Conservation (phyloP, 2,113 vertebrate species). For the Rhinogobius similis region DNA sequence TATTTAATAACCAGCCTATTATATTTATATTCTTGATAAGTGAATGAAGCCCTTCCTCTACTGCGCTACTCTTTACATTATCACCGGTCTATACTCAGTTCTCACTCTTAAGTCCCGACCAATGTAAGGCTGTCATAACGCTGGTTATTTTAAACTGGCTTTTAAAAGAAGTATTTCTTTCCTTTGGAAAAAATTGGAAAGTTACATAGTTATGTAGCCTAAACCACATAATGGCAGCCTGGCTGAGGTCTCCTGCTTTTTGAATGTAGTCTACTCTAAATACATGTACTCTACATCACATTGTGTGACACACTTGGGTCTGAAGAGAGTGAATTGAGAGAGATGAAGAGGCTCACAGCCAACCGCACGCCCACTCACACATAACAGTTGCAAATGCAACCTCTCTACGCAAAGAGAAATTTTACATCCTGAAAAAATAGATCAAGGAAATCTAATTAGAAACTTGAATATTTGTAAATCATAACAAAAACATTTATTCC, state of each 20-base stretch:
- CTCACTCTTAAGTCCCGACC: slow-evolving; percentile 26
- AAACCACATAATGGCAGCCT: slow-evolving; percentile 65
- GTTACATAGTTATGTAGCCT: slow-evolving; percentile 44
- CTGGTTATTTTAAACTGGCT: slow-evolving; percentile 43
- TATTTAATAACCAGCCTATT: slow-evolving; percentile 15
- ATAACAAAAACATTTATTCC: not conserved
- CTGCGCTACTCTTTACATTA: slow-evolving; percentile 20
- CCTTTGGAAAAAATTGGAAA: slow-evolving; percentile 33
- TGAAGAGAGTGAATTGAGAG: slow-evolving; percentile 36
- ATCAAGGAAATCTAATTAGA: not conserved
- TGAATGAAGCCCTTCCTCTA: slow-evolving; percentile 21
- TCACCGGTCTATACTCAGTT: slow-evolving; percentile 62
- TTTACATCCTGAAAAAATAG: not conserved
- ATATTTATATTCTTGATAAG: slow-evolving; percentile 48
- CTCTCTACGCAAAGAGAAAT: not conserved
- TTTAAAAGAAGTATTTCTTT: slow-evolving; percentile 44
- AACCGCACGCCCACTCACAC: slow-evolving; percentile 40
- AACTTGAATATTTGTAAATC: not conserved
- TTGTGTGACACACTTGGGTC: not conserved
- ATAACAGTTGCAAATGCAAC: slow-evolving; percentile 29
- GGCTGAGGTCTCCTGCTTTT: slow-evolving; percentile 43
- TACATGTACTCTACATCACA: slow-evolving; percentile 44
- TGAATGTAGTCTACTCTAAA: slow-evolving; percentile 32
- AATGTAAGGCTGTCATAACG: slow-evolving; percentile 45
- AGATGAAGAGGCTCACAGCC: slow-evolving; percentile 32